These are phyloP conservation scores for Drosophila recens DNA, from an alignment of 2,888 invertebrate species.

Conservation along the genomic window DNA sequence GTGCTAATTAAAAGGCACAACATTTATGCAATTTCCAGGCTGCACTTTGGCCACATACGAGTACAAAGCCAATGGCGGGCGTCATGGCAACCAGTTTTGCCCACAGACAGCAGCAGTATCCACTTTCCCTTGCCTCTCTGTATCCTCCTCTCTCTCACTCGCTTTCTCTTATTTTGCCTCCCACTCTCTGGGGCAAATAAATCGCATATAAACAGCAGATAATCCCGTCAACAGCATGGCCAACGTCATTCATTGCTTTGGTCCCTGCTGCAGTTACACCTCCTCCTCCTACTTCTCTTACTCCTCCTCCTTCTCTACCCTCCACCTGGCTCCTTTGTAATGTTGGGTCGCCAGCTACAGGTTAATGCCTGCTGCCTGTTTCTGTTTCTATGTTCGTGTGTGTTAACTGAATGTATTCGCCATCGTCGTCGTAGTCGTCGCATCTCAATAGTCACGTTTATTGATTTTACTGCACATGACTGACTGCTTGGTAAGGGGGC, in stretches of 20 bases:
- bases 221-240: conserved; percentile 69
- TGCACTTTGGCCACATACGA: conserved; percentile 34
- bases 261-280: conserved; percentile 20
- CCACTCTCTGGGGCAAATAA: conserved; percentile 51
- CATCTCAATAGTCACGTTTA: conserved; percentile 46
- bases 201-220: conserved; percentile 79
- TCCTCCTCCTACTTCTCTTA: no score
- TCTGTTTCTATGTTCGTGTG: not conserved
- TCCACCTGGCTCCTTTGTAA: conserved; percentile 13
- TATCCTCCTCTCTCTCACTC: not conserved
- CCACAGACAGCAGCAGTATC: conserved; percentile 9
- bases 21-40: conserved; percentile 66
- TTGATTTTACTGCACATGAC: conserved; percentile 44
- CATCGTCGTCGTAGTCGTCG: conserved; percentile 8
- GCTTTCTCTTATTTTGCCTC: not conserved
- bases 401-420: conserved; percentile 13
- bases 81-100: conserved; percentile 64
- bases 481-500: conserved; percentile 7
- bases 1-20: conserved; percentile 79
- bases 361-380: conserved; percentile 32
- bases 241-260: conserved; percentile 58
- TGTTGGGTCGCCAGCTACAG: conserved; percentile 38
- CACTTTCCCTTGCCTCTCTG: not conserved
- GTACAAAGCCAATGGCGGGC: conserved; percentile 60
- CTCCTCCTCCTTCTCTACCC: not conserved